phyloP scores from a whole-genome alignment of 1,140 invertebrate species.

The Pachyrhynchus sulphureomaculatus region DNA sequence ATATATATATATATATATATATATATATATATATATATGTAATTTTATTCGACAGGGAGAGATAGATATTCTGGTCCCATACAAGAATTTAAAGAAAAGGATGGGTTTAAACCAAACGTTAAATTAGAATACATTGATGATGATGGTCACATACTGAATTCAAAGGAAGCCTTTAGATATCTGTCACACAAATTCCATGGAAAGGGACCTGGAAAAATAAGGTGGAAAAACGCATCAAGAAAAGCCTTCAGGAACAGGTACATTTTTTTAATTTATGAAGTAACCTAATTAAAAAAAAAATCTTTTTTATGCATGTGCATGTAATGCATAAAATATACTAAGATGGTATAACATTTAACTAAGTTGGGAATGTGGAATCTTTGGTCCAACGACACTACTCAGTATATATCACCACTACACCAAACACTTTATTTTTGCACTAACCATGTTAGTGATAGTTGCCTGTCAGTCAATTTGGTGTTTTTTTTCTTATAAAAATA shows the following conservation, averaged over 20 bases:
- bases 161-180: slow-evolving; percentile 96
- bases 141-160: slow-evolving; percentile 83
- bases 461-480: not conserved
- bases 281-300: not conserved
- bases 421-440: no score
- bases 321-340: not conserved
- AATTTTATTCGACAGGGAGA: slow-evolving; percentile 55
- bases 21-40: not conserved
- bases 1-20: no score
- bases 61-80: slow-evolving; percentile 84
- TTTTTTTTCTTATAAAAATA: not conserved
- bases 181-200: slow-evolving; percentile 98
- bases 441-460: no score
- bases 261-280: slow-evolving; percentile 37
- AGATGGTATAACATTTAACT: not conserved
- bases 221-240: slow-evolving; percentile 94
- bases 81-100: slow-evolving; percentile 93
- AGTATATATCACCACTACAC: no score
- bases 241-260: slow-evolving; percentile 89
- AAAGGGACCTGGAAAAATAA: slow-evolving; percentile 99
- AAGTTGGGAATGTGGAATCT: no score
- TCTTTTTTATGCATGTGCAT: not conserved
- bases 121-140: slow-evolving; percentile 98
- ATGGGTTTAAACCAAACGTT: slow-evolving; percentile 90
- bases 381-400: no score